Evolutionary conservation across 1,140 invertebrate genomes (phyloP).

Genomic region (Drosophila pseudoananassae): DNA sequence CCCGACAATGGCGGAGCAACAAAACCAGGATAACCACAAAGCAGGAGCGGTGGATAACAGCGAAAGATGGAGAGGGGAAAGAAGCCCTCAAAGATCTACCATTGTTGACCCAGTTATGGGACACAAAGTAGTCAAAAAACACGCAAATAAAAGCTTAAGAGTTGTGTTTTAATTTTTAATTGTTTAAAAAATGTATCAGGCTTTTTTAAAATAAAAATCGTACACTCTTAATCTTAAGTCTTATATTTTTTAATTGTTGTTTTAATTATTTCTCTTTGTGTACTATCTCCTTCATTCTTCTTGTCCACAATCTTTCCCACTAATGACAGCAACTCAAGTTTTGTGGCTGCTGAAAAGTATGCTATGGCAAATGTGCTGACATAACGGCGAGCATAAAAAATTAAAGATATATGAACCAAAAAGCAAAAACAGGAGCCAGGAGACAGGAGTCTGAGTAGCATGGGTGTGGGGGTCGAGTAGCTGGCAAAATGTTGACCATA

Average conservation of each 20-base stretch:
- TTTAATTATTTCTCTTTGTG: constrained; percentile 8
- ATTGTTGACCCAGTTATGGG: constrained; percentile 78
- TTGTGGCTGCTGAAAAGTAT: constrained; percentile 63
- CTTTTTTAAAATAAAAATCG: neutral
- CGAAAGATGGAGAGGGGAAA: neutral
- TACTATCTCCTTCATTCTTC: neutral
- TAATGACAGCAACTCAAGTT: constrained; percentile 66
- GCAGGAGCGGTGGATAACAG: neutral
- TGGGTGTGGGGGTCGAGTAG: neutral
- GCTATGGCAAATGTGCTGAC: constrained; percentile 73
- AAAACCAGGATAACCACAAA: constrained; percentile 44
- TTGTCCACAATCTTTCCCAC: constrained; percentile 39
- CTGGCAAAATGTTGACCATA: constrained; percentile 45
- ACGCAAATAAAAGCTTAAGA: constrained; percentile 57
- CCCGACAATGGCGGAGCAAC: constrained; percentile 28
- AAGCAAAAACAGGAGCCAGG: constrained; percentile 13
- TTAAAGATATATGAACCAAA: constrained; percentile 75
- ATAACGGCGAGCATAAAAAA: constrained; percentile 59
- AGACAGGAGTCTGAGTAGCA: neutral
- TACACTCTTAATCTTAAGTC: neutral
- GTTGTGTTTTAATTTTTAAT: neutral
- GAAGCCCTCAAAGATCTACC: constrained; percentile 36
- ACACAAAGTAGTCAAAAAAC: constrained; percentile 64
- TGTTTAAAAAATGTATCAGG: neutral
- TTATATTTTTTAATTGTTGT: neutral